A percentile compares a stretch with the other conserved stretches of the same genome.
These are phyloP conservation scores for Cebidichthys violaceus DNA, from an alignment of 2,113 vertebrate genomes.

Conservation along the genomic window DNA sequence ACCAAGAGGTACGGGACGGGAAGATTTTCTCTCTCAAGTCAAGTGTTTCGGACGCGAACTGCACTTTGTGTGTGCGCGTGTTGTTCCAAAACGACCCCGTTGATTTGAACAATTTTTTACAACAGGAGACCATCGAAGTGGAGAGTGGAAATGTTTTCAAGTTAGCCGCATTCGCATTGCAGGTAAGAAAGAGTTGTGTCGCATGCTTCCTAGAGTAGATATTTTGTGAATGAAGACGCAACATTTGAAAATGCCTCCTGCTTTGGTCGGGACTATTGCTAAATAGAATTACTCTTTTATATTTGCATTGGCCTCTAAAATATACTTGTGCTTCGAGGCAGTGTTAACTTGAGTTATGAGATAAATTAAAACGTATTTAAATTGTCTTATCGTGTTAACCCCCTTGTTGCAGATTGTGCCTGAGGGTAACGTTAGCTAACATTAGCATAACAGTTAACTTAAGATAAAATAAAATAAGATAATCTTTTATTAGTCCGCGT, in stretches of 20 bases:
- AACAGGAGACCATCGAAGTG: conserved; percentile 92
- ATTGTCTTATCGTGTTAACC: not conserved
- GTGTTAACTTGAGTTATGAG: not conserved
- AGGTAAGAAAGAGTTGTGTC: conserved; percentile 87
- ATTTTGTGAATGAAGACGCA: conserved; percentile 47
- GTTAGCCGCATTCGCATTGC: conserved; percentile 92
- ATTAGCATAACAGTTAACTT: not conserved
- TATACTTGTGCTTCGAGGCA: not conserved
- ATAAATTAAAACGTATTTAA: not conserved
- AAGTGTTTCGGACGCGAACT: conserved; percentile 63
- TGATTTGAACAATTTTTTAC: conserved; percentile 8
- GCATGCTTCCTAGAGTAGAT: conserved; percentile 9
- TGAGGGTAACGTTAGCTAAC: not conserved
- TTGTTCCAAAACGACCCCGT: not conserved
- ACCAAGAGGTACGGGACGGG: conserved; percentile 81
- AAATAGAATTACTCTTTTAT: not conserved
- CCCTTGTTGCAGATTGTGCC: not conserved
- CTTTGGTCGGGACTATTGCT: conserved; percentile 24
- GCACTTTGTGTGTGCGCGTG: conserved; percentile 10
- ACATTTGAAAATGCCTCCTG: conserved; percentile 61
- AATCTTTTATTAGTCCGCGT: too few relatives aligned
- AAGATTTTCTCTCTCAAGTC: conserved; percentile 58
- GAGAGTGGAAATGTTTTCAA: conserved; percentile 93
- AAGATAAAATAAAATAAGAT: too few relatives aligned
- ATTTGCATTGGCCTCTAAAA: not conserved